Conservation (phyloP, 2,888 invertebrate species). For the Helobdella robusta region DNA sequence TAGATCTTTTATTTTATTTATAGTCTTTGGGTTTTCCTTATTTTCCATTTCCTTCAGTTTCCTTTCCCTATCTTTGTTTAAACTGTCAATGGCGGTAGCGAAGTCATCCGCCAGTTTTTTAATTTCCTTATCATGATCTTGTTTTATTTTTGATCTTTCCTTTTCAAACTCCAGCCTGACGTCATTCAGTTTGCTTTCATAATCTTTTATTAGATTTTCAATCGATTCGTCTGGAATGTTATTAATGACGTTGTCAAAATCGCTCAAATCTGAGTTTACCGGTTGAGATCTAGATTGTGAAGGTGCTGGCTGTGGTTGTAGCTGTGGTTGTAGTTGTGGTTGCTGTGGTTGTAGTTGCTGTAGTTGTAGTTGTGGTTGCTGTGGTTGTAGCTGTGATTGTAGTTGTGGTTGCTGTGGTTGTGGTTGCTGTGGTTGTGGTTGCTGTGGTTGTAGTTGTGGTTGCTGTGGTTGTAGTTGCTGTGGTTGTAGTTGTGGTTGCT, state of each 20-base stretch:
- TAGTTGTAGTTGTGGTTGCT: too few species aligned
- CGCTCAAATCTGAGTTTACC: neutral
- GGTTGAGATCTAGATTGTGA: too few species aligned
- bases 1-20: too few species aligned
- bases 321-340: too few species aligned
- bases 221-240: neutral
- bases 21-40: neutral
- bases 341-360: too few species aligned
- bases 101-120: neutral
- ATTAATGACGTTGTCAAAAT: neutral
- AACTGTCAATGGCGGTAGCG: neutral
- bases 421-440: too few species aligned
- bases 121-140: conserved; percentile 1
- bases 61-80: conserved; percentile 9
- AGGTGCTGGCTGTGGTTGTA: too few species aligned
- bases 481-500: too few species aligned
- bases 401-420: too few species aligned
- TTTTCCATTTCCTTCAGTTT: neutral
- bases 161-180: conserved; percentile 5
- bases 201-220: neutral
- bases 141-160: conserved; percentile 4
- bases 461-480: too few species aligned
- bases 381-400: too few species aligned
- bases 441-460: too few species aligned
- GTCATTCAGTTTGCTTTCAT: neutral